A percentile compares a stretch with the other conserved stretches of the same genome.
Conservation (phyloP, 2,797 vertebrate genomes). For the Geotrypetes seraphini region DNA sequence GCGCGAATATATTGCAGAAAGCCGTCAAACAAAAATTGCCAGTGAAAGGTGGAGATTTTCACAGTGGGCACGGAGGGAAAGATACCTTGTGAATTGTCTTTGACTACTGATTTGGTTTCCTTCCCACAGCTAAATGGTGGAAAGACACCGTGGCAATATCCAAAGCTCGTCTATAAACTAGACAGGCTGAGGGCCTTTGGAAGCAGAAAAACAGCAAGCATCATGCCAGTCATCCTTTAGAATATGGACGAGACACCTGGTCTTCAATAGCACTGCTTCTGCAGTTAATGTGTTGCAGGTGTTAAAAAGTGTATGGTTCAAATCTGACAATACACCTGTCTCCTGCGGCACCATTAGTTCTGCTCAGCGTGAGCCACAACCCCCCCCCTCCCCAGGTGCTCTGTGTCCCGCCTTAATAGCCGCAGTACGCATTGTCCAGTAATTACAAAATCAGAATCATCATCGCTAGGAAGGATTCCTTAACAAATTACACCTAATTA, state of each 20-base stretch:
- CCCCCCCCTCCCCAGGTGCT: conserved; percentile 31
- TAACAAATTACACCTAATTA: conserved; percentile 57
- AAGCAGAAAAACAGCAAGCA: conserved; percentile 15
- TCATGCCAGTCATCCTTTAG: conserved; percentile 11
- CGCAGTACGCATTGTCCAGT: conserved; percentile 43
- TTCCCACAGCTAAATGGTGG: not conserved
- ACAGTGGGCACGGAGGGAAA: not conserved
- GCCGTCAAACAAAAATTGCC: not conserved
- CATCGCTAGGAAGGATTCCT: conserved; percentile 48
- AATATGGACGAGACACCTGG: conserved; percentile 57
- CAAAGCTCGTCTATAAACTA: not conserved
- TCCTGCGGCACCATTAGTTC: conserved; percentile 43
- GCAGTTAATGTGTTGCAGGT: conserved; percentile 75
- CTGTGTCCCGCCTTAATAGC: conserved; percentile 48
- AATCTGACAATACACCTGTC: conserved; percentile 54
- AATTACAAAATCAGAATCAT: conserved; percentile 57
- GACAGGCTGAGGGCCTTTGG: not conserved
- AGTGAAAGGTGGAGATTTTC: not conserved
- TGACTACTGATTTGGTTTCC: not conserved
- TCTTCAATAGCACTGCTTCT: conserved; percentile 70
- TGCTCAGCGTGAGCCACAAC: conserved; percentile 34
- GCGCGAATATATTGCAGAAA: conserved; percentile 1
- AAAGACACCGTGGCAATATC: not conserved
- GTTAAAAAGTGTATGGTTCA: conserved; percentile 53
- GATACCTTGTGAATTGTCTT: not conserved